A percentile compares a stretch with the other conserved stretches of the same genome.
phyloP scores from a whole-genome alignment of 2,113 vertebrate species.

The Phrynocephalus versicolor region DNA sequence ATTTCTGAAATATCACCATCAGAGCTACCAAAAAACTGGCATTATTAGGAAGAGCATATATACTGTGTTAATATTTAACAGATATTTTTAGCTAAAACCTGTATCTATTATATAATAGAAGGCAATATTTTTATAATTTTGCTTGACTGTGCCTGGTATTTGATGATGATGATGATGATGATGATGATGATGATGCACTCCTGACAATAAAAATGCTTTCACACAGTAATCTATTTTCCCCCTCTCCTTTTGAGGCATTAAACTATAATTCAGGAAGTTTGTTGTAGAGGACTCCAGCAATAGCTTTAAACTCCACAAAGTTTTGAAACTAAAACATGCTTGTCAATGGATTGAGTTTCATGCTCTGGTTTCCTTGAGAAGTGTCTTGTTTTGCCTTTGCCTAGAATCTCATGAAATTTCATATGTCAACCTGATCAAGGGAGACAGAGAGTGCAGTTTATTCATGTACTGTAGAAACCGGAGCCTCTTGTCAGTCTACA shows the following conservation, averaged over 20 bases:
- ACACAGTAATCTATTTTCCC: not conserved
- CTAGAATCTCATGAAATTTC: constrained; percentile 10
- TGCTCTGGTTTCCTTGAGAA: constrained; percentile 19
- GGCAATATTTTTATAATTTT: too few species aligned
- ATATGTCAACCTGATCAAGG: constrained; percentile 10
- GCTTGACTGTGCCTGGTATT: too few species aligned
- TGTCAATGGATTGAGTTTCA: constrained; percentile 41
- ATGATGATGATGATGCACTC: too few species aligned
- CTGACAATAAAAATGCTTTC: constrained; percentile 14
- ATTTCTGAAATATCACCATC: too few species aligned
- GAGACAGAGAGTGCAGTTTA: not conserved
- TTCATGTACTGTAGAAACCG: not conserved
- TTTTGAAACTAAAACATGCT: not conserved
- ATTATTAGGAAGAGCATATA: too few species aligned
- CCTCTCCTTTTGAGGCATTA: constrained; percentile 25
- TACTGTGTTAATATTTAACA: too few species aligned
- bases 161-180: too few species aligned
- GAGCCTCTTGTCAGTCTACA: not conserved
- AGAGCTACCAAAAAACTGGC: too few species aligned
- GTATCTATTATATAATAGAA: too few species aligned
- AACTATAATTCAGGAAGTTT: constrained; percentile 15
- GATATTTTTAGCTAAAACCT: too few species aligned
- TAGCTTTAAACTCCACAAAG: constrained; percentile 40
- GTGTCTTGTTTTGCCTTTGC: not conserved
- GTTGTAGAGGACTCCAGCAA: not conserved